These are phyloP conservation scores for Amitus sp. DNA, from an alignment of 2,888 invertebrate genomes.

Conservation along the genomic window DNA sequence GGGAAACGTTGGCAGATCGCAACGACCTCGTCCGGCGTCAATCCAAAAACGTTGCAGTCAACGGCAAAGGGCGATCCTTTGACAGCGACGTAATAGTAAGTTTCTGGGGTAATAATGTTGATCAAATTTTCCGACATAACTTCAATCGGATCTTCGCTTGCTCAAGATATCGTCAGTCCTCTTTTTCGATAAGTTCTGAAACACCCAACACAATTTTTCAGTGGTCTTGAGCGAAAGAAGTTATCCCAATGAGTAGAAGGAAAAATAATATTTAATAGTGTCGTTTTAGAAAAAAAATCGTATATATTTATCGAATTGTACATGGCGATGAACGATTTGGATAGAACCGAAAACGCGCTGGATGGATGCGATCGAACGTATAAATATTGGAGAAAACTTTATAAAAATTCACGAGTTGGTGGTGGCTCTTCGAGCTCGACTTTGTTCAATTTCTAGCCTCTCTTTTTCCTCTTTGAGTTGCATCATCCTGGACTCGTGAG, in stretches of 20 bases:
- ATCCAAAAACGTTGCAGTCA: slow-evolving; percentile 81
- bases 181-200: slow-evolving; percentile 58
- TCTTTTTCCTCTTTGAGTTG: slow-evolving; percentile 53
- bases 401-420: no score
- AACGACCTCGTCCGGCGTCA: slow-evolving; percentile 75
- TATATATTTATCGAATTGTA: no score
- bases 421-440: slow-evolving; percentile 31
- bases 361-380: no score
- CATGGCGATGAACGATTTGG: no score
- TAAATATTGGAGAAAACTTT: no score
- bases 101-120: slow-evolving; percentile 66
- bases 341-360: no score
- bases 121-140: slow-evolving; percentile 52
- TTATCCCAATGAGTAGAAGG: background rate
- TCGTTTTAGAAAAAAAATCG: no score
- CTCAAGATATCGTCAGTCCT: slow-evolving; percentile 46
- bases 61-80: slow-evolving; percentile 82
- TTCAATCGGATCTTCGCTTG: slow-evolving; percentile 34
- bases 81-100: slow-evolving; percentile 79
- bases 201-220: slow-evolving; percentile 37
- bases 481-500: slow-evolving; percentile 55
- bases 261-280: no score
- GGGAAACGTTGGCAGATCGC: slow-evolving; percentile 78
- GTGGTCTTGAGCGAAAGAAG: no score
- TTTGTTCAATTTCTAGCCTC: slow-evolving; percentile 47